Evolutionary conservation across 2,797 vertebrate genomes (phyloP).

Genomic region (Pyrocephalus nanus): DNA sequence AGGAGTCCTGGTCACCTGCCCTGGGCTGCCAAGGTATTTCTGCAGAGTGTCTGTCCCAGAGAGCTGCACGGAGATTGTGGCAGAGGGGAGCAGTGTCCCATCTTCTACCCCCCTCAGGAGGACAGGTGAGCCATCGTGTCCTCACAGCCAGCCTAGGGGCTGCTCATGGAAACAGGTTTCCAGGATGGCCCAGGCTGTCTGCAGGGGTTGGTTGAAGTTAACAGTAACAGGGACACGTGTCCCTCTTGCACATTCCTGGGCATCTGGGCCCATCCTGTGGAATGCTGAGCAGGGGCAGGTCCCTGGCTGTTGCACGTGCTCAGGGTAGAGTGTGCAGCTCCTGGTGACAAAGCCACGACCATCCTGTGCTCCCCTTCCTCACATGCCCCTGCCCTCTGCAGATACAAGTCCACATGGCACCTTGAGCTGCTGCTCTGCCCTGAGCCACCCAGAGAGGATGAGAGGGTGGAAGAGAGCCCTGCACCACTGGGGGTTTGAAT

Average conservation of each 20-base stretch:
- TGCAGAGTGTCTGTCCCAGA: neutral
- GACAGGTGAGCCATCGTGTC: neutral
- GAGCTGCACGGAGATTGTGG: neutral
- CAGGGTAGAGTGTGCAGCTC: neutral
- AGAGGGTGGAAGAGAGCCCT: neutral
- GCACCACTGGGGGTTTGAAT: neutral
- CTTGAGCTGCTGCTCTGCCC: neutral
- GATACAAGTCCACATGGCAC: no score
- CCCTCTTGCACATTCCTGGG: neutral
- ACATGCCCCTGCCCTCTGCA: neutral
- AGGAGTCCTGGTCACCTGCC: neutral
- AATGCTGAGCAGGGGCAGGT: neutral
- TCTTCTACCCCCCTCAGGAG: neutral
- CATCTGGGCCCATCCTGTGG: neutral
- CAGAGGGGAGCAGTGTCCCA: neutral
- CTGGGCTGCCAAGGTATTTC: neutral
- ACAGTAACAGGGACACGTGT: fast-evolving
- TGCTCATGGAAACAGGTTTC: neutral
- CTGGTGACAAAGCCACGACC: neutral
- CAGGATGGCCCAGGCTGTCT: neutral
- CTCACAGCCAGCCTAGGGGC: neutral
- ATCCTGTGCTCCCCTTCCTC: neutral
- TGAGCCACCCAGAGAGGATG: neutral
- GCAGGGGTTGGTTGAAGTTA: neutral
- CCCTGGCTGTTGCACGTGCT: neutral